phyloP scores from a whole-genome alignment of 2,888 invertebrate species.

The Drosophila borealis region DNA sequence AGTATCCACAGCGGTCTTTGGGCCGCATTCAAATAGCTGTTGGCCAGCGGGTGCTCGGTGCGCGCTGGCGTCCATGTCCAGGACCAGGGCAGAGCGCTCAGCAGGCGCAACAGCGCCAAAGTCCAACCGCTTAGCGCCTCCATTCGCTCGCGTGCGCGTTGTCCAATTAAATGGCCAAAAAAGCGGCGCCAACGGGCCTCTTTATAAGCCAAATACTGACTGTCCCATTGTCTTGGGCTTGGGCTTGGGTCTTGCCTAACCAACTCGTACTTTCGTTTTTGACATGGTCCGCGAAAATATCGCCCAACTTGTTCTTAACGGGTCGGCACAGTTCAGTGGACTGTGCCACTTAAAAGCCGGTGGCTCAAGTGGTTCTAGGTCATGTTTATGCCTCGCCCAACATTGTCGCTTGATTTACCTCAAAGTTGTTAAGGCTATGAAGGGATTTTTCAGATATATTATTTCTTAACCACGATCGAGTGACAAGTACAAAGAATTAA shows the following conservation, averaged over 20 bases:
- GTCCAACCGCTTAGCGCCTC: conserved; percentile 44
- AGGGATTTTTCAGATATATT: not conserved
- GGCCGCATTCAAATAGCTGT: conserved; percentile 60
- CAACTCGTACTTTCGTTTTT: conserved; percentile 67
- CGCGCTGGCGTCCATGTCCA: conserved; percentile 31
- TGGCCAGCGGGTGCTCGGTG: conserved; percentile 16
- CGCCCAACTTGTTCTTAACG: conserved; percentile 54
- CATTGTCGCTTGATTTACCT: not conserved
- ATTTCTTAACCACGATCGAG: not conserved
- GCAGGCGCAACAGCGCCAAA: conserved; percentile 35
- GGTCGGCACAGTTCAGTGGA: conserved; percentile 46
- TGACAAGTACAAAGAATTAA: not conserved
- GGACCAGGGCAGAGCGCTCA: conserved; percentile 25
- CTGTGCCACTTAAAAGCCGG: conserved; percentile 18
- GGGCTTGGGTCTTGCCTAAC: not conserved
- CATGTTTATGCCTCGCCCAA: conserved; percentile 9
- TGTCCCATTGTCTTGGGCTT: not conserved
- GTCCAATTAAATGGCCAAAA: conserved; percentile 40
- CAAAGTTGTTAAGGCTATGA: not conserved
- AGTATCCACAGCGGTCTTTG: conserved; percentile 82
- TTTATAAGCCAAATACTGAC: conserved; percentile 48
- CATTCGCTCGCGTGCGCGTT: conserved; percentile 44
- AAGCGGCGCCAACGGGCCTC: not conserved
- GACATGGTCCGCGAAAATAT: conserved; percentile 46
- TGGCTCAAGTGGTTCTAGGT: conserved; percentile 20